These are phyloP conservation scores for Pachyrhynchus sulphureomaculatus DNA, from an alignment of 1,140 invertebrate genomes.

Conservation along the genomic window DNA sequence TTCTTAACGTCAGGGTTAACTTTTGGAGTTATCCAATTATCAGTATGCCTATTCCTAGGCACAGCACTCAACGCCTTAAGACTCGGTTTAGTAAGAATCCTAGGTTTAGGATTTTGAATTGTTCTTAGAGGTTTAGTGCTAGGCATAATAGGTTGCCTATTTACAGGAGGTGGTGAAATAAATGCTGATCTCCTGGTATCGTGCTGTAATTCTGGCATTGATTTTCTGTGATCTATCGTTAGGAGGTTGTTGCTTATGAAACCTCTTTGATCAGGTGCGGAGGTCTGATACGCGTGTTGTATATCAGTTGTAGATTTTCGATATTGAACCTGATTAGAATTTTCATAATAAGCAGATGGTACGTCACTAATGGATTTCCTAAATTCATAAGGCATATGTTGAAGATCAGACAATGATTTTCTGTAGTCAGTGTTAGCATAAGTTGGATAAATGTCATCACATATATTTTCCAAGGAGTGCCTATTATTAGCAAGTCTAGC, in stretches of 20 bases:
- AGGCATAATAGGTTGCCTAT: constrained; percentile 41
- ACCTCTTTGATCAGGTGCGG: constrained; percentile 19
- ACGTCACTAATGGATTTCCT: constrained; percentile 41
- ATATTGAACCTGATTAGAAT: constrained; percentile 29
- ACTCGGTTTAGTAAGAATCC: constrained; percentile 62
- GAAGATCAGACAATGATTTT: constrained; percentile 67
- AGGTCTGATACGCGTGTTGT: constrained; percentile 38
- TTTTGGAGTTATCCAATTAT: constrained; percentile 71
- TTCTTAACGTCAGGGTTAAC: constrained; percentile 65
- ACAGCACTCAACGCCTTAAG: constrained; percentile 76
- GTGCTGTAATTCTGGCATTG: constrained; percentile 55
- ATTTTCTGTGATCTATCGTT: constrained; percentile 54
- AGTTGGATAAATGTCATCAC: constrained; percentile 43
- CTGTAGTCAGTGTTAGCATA: constrained; percentile 57
- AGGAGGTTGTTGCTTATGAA: constrained; percentile 13
- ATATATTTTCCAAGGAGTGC: constrained; percentile 63
- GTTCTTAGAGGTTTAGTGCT: constrained; percentile 43
- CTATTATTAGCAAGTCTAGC: constrained; percentile 58
- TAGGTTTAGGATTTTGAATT: constrained; percentile 22
- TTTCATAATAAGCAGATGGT: constrained; percentile 34
- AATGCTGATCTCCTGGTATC: constrained; percentile 51
- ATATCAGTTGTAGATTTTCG: constrained; percentile 44
- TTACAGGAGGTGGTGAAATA: constrained; percentile 53
- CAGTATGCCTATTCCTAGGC: constrained; percentile 71
- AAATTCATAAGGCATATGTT: constrained; percentile 31